phyloP scores from a whole-genome alignment of 2,113 vertebrate species.

The Phodopus roborovskii region DNA sequence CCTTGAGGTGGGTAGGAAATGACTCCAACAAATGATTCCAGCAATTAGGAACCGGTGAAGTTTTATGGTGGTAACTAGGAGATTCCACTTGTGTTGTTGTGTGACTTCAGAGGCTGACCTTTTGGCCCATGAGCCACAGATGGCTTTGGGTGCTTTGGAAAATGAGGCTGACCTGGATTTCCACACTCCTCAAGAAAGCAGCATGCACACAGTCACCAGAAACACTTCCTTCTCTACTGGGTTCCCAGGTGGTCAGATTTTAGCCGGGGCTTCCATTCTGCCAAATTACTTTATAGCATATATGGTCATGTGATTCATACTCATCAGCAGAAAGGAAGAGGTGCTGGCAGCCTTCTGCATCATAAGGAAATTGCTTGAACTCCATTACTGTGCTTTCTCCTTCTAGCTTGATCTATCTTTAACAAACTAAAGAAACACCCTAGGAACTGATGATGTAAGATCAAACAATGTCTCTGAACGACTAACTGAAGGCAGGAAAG shows the following conservation, averaged over 20 bases:
- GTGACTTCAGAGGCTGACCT: not conserved
- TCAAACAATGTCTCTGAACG: not conserved
- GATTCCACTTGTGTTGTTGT: not conserved
- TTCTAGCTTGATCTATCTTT: not conserved
- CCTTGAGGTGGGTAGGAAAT: constrained; percentile 2
- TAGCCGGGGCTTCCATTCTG: not conserved
- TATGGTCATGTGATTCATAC: not conserved
- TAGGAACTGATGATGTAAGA: not conserved
- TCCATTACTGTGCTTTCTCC: not conserved
- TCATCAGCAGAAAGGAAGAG: not conserved
- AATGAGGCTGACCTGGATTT: not conserved
- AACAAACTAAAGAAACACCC: not conserved
- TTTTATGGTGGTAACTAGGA: constrained; percentile 6
- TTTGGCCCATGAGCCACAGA: not conserved
- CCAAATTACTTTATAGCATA: not conserved
- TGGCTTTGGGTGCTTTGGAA: not conserved
- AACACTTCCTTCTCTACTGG: not conserved
- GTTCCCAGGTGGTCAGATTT: not conserved
- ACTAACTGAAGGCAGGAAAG: not conserved
- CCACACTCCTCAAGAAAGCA: not conserved
- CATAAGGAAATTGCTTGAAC: not conserved
- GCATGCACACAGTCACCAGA: not conserved
- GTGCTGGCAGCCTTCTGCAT: not conserved
- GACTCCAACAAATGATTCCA: constrained; percentile 1
- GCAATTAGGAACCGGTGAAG: not conserved